phyloP scores from a whole-genome alignment of 2,113 vertebrate genomes.

The Narcine bancroftii region DNA sequence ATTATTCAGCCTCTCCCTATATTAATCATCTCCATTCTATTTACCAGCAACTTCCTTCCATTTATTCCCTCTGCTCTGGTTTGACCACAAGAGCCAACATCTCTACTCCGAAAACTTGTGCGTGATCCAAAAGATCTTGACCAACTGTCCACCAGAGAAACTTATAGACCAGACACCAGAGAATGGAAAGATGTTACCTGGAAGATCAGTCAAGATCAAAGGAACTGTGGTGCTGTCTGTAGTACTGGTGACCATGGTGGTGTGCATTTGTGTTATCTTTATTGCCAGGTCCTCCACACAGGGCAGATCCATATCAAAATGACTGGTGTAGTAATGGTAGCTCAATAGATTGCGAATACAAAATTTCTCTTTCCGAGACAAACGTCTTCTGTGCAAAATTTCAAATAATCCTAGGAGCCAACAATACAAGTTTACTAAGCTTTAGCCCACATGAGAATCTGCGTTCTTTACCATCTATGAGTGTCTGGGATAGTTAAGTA shows the following conservation, averaged over 20 bases:
- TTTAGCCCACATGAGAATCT: neutral
- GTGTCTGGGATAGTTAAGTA: neutral
- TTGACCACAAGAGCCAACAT: neutral
- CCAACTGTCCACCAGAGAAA: neutral
- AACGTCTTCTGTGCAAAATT: neutral
- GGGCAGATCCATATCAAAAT: neutral
- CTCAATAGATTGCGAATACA: constrained; percentile 18
- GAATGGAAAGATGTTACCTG: constrained; percentile 28
- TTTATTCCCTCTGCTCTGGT: neutral
- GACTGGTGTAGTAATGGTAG: neutral
- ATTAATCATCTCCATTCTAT: neutral
- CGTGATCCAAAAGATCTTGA: neutral
- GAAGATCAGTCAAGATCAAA: neutral
- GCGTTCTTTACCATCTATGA: neutral
- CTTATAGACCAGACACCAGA: neutral
- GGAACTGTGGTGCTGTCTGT: neutral
- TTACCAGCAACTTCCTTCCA: too few relatives aligned
- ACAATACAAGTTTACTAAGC: constrained; percentile 33
- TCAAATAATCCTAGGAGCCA: constrained; percentile 27
- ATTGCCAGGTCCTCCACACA: neutral
- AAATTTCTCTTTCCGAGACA: constrained; percentile 12
- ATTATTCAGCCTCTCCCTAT: neutral
- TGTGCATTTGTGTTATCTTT: constrained; percentile 3
- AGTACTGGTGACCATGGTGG: neutral
- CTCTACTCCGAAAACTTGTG: neutral